Evolutionary conservation across 2,888 invertebrate species (phyloP), one percentile per base, ranked within the genome.

Genomic region (Listrodromus nycthemerus): DNA sequence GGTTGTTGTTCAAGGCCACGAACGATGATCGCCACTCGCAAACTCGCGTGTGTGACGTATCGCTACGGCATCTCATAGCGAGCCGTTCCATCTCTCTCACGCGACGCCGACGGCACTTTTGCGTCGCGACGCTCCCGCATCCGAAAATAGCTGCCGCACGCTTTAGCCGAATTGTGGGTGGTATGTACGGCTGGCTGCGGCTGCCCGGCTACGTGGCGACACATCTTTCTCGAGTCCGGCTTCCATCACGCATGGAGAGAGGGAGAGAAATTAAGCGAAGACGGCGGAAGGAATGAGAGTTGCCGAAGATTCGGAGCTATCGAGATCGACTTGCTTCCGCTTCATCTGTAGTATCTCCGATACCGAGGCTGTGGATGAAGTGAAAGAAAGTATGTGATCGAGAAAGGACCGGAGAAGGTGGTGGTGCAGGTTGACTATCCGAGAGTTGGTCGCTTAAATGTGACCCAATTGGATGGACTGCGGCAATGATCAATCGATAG

Each of bases 401-500:
- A 69, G 6, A 10, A 55, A 67, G 73, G n/a, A 10, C 75, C 70
- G 16, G 55, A 16, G 63, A 50, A 55, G 55, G 61, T 52, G 75
- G 61, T 52, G 75, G 69, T 33, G 48, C 61, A 55, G 21, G 19
- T 79, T 16, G 70, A 61, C 48, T 45, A 30, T 27, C 48, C 61
- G 33, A 16, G 75, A 82, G 79, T 71, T 10, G 58, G 30, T 61
- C 78, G 81, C 55, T 84, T 84, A 84, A 87, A 87, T 87, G 82
- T 88, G 88, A 89, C 89, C 88, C 85, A 89, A 86, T 89, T 88
- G 77, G 84, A 82, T 77, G 24, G 83, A 83, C 86, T 86, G 88
- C 86, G 87, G 86, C 85, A 86, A 86, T 88, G 85, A 88, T 88
- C 86, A 88, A 89, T 90, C 89, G 88, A 90, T 88, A 88, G 86